Evolutionary conservation across 2,113 vertebrate species (phyloP).

Genomic region (Rynchops niger): DNA sequence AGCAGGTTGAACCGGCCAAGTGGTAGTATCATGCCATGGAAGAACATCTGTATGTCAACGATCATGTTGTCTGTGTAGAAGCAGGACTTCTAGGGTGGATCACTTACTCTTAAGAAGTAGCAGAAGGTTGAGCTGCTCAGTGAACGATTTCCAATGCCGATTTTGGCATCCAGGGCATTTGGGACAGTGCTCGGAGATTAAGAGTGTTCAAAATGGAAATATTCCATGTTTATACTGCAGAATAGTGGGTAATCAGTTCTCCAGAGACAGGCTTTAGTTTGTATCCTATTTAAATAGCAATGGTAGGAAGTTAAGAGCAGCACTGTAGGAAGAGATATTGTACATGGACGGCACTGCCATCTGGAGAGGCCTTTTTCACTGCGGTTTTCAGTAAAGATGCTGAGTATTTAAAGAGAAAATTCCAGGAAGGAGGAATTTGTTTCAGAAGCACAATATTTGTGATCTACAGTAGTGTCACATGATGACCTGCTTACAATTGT

Average conservation of each 20-base stretch:
- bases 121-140: neutral
- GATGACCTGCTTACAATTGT: neutral
- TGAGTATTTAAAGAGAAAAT: neutral
- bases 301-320: neutral
- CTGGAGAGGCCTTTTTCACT: neutral
- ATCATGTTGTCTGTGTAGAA: neutral
- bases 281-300: neutral
- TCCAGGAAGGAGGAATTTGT: neutral
- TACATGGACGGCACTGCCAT: neutral
- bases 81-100: neutral
- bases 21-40: neutral
- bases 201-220: neutral
- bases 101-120: neutral
- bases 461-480: neutral
- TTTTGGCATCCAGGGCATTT: neutral
- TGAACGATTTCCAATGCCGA: neutral
- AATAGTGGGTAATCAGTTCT: neutral
- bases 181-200: neutral
- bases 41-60: neutral
- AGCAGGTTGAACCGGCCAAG: neutral
- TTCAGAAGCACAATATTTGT: neutral
- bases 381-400: neutral
- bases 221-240: neutral
- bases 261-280: neutral
- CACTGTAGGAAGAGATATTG: neutral